Base-by-base conservation (phyloP, 2,888 invertebrate species). In the Habroteleia sp. region DNA sequence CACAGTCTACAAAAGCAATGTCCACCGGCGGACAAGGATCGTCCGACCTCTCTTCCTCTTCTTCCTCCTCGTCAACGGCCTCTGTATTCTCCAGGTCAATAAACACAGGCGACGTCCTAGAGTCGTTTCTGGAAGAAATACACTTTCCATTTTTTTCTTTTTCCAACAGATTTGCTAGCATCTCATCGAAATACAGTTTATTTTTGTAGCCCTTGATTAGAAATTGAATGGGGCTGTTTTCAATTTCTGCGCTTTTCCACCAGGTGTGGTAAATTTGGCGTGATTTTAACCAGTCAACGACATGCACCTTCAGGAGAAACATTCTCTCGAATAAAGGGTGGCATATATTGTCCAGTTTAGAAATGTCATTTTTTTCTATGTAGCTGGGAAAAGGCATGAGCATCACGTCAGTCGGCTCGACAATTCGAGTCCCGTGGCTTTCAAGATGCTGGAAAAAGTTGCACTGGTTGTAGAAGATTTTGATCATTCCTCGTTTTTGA, bases 391-490 rank as follows among this genome's bases (percentile, higher is more conserved):
- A 44, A 14, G 88, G 87, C 84, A 88, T 84, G 7, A 87, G 73
- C 86, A 88, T 86, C 6, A 88, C 7, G n/a, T 86, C 85, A 17
- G 77, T 76, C 37, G 84, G 79, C 10, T 84, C 83, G 5, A 87
- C 83, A 1, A 71, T 1, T 1, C 17, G 58, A 6, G 79, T 69
- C 0, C 77, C 63, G 48, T 88, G 87, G 2, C 48, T 29, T 39
- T 80, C 80, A 8, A 88, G 31, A 48, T 88, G 87, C n/a, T 83
- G 80, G 27, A 87, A 81, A 20, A 87, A 85, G 60, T 83, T 84
- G 44, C 88, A 88, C 42, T 85, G 87, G 65, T 88, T 88, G 63
- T 86, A 86, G 48, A 88, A 88, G 20, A 88, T 52, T 20, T 78
- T 77, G 3, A 82, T 77, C 7, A 77, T 77, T 0, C 84, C 87